Percentiles rank a stretch among this genome's conserved stretches.
Conservation (phyloP, 1,140 invertebrate genomes). For the Hetaerina americana region DNA sequence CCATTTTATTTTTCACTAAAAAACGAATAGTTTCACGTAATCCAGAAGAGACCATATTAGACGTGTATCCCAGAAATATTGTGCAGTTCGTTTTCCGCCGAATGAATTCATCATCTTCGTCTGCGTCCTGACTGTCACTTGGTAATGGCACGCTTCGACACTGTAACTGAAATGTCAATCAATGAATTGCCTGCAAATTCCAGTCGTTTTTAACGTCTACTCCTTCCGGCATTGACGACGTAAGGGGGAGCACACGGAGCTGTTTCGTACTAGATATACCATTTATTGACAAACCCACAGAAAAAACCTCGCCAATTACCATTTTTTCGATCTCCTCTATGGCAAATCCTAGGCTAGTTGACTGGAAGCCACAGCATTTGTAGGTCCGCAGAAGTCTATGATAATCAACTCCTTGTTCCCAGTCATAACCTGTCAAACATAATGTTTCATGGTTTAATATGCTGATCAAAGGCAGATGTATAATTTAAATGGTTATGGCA, state of each 20-base stretch:
- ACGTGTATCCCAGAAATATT: conserved; percentile 96
- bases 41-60: conserved; percentile 93
- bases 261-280: neutral
- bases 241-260: neutral
- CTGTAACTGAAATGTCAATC: conserved; percentile 29
- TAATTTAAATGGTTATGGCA: no score
- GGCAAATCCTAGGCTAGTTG: conserved; percentile 84
- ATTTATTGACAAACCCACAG: neutral
- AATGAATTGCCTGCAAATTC: neutral
- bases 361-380: conserved; percentile 81
- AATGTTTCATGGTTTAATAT: neutral
- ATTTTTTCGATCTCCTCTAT: conserved; percentile 87
- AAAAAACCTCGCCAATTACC: conserved; percentile 37
- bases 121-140: conserved; percentile 46
- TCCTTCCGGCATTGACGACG: neutral
- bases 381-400: conserved; percentile 70
- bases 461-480: neutral
- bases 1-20: conserved; percentile 78
- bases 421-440: conserved; percentile 63
- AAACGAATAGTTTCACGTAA: conserved; percentile 82
- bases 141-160: conserved; percentile 47
- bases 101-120: conserved; percentile 69
- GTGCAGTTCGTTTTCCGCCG: conserved; percentile 72
- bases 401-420: conserved; percentile 84
- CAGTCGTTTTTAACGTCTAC: conserved; percentile 4